phyloP scores from a whole-genome alignment of 2,113 vertebrate genomes.

The Hippolais icterina region DNA sequence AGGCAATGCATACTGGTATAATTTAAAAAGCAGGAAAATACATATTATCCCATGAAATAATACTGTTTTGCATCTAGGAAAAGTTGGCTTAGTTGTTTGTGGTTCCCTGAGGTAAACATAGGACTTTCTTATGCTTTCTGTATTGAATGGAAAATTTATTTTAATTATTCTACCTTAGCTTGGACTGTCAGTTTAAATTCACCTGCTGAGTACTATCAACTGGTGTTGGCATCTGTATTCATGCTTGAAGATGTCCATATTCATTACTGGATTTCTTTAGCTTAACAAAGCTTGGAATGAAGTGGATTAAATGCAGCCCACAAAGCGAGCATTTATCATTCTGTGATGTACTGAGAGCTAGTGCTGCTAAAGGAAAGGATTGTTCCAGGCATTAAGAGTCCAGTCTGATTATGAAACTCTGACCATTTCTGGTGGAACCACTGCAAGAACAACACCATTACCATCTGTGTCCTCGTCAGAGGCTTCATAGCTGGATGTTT shows the following conservation, averaged over 20 bases:
- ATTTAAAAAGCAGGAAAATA: not conserved
- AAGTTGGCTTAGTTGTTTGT: not conserved
- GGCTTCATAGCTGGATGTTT: constrained; percentile 22
- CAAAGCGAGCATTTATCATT: constrained; percentile 41
- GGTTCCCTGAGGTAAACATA: not conserved
- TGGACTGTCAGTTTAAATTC: constrained; percentile 42
- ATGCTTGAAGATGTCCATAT: constrained; percentile 39
- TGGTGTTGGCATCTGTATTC: constrained; percentile 23
- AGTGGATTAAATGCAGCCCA: constrained; percentile 51
- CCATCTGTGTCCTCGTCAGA: constrained; percentile 40
- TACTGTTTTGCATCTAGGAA: not conserved
- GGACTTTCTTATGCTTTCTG: not conserved
- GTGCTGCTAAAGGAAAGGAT: constrained; percentile 15
- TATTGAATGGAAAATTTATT: constrained; percentile 17
- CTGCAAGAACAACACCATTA: constrained; percentile 4
- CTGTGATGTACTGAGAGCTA: not conserved
- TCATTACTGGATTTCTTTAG: constrained; percentile 45
- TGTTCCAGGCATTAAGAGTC: constrained; percentile 19
- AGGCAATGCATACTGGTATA: not conserved
- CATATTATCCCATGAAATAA: not conserved
- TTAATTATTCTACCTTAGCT: constrained; percentile 40
- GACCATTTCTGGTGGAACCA: not conserved
- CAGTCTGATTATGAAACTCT: not conserved
- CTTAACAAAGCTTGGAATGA: constrained; percentile 60
- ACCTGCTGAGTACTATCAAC: not conserved